phyloP scores from a whole-genome alignment of 2,797 vertebrate species.

The Kryptopterus vitreolus region DNA sequence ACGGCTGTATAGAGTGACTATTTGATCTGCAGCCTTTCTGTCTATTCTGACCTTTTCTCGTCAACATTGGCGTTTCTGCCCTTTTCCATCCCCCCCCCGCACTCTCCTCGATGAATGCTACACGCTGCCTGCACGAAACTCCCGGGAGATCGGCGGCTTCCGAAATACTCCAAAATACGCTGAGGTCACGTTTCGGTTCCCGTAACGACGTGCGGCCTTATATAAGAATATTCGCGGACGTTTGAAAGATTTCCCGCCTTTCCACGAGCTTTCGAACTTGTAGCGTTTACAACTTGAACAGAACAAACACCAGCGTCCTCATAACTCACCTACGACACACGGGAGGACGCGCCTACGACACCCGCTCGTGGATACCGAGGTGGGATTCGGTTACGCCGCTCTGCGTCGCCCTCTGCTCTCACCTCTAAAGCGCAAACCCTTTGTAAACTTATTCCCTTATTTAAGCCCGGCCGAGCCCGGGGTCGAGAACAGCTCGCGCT shows the following conservation, averaged over 20 bases:
- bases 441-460: slow-evolving; percentile 47
- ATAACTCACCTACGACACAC: slow-evolving; percentile 25
- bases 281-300: not conserved
- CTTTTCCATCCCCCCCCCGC: not conserved
- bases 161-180: not conserved
- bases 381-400: too few relatives aligned
- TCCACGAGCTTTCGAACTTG: not conserved
- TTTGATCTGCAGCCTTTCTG: not conserved
- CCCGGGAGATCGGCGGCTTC: not conserved
- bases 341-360: slow-evolving; percentile 42
- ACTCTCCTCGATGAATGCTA: not conserved
- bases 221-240: too few relatives aligned
- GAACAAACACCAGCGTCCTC: slow-evolving; percentile 43
- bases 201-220: not conserved
- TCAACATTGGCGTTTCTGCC: too few relatives aligned
- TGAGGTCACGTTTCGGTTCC: not conserved
- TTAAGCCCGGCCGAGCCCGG: slow-evolving; percentile 47
- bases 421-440: slow-evolving; percentile 12
- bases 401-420: slow-evolving; percentile 43
- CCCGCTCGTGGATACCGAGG: slow-evolving; percentile 61
- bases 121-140: not conserved
- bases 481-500: slow-evolving; percentile 52
- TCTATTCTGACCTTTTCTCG: not conserved
- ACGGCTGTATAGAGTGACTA: not conserved
- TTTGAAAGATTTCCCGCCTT: too few relatives aligned